Conservation (phyloP, 2,797 vertebrate genomes). For the Chelonia mydas region DNA sequence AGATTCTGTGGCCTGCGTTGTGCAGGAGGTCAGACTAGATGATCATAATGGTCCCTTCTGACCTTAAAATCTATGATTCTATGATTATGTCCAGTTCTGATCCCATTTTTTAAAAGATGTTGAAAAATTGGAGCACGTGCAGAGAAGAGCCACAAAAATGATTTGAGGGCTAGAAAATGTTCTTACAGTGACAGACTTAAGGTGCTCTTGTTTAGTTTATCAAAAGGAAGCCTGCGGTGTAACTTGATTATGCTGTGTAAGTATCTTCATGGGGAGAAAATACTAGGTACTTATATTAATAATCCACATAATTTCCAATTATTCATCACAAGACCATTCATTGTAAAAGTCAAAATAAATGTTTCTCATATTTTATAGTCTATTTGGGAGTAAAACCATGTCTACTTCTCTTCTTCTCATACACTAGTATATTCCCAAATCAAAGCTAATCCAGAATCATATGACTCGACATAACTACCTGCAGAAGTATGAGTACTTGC, state of each 20-base stretch:
- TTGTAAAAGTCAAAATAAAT: fast-evolving
- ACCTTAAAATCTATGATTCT: no score
- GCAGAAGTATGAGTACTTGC: background rate
- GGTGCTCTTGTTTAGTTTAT: background rate
- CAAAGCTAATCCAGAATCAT: background rate
- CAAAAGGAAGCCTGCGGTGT: background rate
- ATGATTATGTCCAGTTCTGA: background rate
- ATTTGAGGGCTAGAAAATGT: background rate
- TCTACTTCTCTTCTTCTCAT: background rate
- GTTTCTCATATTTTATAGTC: background rate
- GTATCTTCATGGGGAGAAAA: background rate
- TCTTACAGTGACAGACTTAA: background rate
- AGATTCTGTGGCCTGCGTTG: no score
- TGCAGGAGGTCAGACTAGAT: no score
- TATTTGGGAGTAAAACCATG: background rate
- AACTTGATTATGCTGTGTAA: background rate
- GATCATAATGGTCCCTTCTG: no score
- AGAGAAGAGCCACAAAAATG: background rate
- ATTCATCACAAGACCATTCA: background rate
- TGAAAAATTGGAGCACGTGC: background rate
- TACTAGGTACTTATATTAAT: background rate
- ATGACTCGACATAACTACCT: background rate
- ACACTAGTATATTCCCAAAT: background rate
- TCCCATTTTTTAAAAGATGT: background rate
- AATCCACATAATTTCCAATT: background rate